Conservation (phyloP, 2,797 vertebrate genomes). For the Typhlichthys subterraneus region DNA sequence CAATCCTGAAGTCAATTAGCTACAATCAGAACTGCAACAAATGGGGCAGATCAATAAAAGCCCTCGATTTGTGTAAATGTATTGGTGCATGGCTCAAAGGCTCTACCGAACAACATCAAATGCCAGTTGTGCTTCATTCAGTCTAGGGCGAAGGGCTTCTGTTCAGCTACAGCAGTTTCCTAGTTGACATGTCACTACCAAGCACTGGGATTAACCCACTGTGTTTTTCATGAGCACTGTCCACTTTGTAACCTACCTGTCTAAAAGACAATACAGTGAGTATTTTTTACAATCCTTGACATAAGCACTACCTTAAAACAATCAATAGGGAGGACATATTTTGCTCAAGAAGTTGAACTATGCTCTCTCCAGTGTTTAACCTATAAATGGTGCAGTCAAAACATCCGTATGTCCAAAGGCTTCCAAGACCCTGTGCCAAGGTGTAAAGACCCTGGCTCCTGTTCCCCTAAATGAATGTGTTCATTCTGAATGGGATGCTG, state of each 20-base stretch:
- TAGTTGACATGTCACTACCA: constrained; percentile 37
- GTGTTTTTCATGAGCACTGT: constrained; percentile 36
- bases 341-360: constrained; percentile 17
- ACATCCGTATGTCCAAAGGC: constrained; percentile 71
- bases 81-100: constrained; percentile 42
- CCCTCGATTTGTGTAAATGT: constrained; percentile 28
- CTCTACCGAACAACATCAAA: constrained; percentile 46
- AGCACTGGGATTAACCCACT: constrained; percentile 41
- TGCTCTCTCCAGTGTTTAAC: constrained; percentile 45
- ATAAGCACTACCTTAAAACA: too few species aligned
- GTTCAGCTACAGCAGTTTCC: constrained; percentile 61
- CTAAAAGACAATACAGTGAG: constrained; percentile 28
- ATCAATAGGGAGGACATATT: constrained; percentile 1
- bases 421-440: constrained; percentile 54
- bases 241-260: constrained; percentile 29
- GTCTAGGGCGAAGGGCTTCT: constrained; percentile 50
- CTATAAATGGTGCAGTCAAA: constrained; percentile 63
- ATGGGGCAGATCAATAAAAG: constrained; percentile 34
- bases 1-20: constrained; percentile 40
- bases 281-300: constrained; percentile 16
- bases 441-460: constrained; percentile 56
- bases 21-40: constrained; percentile 43
- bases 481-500: constrained; percentile 64
- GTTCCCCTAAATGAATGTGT: constrained; percentile 55
- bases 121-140: constrained; percentile 52